Evolutionary conservation across 2,113 vertebrate genomes (phyloP).

Genomic region (Hyla sarda): DNA sequence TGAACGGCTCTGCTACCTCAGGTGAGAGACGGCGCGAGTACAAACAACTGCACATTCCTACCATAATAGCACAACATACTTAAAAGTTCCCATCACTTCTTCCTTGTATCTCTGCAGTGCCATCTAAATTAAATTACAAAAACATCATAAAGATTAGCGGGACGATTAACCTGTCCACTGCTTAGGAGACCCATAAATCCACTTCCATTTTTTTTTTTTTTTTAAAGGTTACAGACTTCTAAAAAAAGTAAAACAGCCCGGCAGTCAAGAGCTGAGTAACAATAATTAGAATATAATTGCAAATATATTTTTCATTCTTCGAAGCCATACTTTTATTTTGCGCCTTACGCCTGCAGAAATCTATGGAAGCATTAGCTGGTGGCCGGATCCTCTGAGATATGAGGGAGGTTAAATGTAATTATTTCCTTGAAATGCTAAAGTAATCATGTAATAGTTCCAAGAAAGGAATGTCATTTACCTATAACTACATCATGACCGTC

Average conservation of each 20-base stretch:
- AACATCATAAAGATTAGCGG: constrained; percentile 19
- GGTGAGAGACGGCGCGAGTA: background rate
- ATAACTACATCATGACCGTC: constrained; percentile 93
- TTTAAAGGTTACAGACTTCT: background rate
- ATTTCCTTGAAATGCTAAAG: constrained; percentile 52
- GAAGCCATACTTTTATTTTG: constrained; percentile 1
- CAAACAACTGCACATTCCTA: background rate
- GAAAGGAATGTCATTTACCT: constrained; percentile 83
- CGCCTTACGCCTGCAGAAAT: background rate
- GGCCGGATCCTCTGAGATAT: constrained; percentile 42
- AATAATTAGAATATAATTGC: constrained; percentile 42
- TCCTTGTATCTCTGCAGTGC: background rate
- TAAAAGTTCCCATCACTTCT: background rate
- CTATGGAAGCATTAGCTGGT: background rate
- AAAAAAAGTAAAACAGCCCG: background rate
- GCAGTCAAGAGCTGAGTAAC: background rate
- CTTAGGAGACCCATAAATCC: background rate
- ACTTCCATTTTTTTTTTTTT: too few relatives aligned
- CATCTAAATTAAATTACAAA: constrained; percentile 21
- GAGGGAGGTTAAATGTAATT: constrained; percentile 56
- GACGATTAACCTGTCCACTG: constrained; percentile 4
- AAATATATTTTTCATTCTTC: constrained; percentile 34
- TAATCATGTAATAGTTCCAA: constrained; percentile 57
- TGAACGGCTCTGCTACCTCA: constrained; percentile 4
- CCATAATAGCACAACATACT: background rate